phyloP scores from a whole-genome alignment of 1,140 invertebrate species.

The Papilio machaon region DNA sequence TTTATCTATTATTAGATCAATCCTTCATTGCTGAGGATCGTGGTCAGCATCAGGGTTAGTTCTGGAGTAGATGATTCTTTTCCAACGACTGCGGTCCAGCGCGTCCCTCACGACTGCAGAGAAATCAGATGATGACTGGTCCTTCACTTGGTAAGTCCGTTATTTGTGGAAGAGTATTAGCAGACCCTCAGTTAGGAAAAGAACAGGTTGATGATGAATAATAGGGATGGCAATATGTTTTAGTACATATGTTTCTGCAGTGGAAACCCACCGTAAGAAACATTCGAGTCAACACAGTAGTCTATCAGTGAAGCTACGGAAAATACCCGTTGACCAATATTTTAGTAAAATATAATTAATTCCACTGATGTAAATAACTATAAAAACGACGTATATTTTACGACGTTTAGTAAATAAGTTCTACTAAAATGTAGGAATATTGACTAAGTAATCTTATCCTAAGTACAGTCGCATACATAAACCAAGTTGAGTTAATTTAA shows the following conservation, averaged over 20 bases:
- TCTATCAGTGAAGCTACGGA: background rate
- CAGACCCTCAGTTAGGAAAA: no score
- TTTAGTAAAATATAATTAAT: background rate
- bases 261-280: background rate
- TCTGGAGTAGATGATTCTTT: no score
- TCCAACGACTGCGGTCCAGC: no score
- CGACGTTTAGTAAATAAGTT: background rate
- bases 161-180: no score
- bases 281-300: background rate
- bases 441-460: background rate
- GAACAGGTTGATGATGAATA: background rate
- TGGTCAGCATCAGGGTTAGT: no score
- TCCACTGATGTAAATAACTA: background rate
- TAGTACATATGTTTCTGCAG: background rate
- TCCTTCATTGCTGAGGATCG: no score
- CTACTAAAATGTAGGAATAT: background rate
- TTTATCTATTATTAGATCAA: no score
- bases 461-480: background rate
- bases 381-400: background rate
- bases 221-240: background rate
- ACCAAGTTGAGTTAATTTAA: background rate
- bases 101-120: no score
- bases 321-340: background rate
- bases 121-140: no score
- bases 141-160: no score